phyloP scores from a whole-genome alignment of 2,888 invertebrate species.

The Trypoxylon attenuatum region DNA sequence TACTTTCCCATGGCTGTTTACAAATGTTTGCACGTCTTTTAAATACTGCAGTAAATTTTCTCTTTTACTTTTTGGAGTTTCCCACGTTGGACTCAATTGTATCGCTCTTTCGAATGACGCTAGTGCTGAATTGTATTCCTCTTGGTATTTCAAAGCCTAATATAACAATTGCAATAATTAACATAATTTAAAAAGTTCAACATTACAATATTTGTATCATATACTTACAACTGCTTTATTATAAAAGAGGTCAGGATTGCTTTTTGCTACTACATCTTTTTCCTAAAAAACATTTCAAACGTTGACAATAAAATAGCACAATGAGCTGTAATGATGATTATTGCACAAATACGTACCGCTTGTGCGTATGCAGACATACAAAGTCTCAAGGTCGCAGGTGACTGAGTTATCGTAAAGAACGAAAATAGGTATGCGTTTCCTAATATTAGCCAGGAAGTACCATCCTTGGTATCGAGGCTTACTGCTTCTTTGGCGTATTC shows the following conservation, averaged over 20 bases:
- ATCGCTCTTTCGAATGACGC: conserved; percentile 82
- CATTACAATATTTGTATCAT: conserved; percentile 2
- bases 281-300: conserved; percentile 78
- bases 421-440: conserved; percentile 90
- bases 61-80: conserved; percentile 79
- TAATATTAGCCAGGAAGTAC: conserved; percentile 88
- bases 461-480: conserved; percentile 84
- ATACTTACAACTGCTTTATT: conserved; percentile 88
- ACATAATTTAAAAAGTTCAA: not conserved
- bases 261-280: conserved; percentile 82
- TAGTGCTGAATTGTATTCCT: conserved; percentile 83
- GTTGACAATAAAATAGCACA: not conserved
- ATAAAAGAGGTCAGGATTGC: conserved; percentile 87
- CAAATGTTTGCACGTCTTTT: conserved; percentile 79
- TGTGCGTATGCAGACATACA: conserved; percentile 88
- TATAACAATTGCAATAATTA: conserved; percentile 4
- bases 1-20: conserved; percentile 82
- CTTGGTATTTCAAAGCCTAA: conserved; percentile 87
- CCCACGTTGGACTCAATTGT: conserved; percentile 86
- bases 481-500: conserved; percentile 89
- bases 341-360: conserved; percentile 78
- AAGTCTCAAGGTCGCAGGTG: conserved; percentile 82
- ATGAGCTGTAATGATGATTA: not conserved
- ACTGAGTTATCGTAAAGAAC: conserved; percentile 85
- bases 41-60: conserved; percentile 81